A percentile compares a stretch with the other conserved stretches of the same genome.
Conservation (phyloP, 2,797 vertebrate species). For the Hemibagrus guttatus region DNA sequence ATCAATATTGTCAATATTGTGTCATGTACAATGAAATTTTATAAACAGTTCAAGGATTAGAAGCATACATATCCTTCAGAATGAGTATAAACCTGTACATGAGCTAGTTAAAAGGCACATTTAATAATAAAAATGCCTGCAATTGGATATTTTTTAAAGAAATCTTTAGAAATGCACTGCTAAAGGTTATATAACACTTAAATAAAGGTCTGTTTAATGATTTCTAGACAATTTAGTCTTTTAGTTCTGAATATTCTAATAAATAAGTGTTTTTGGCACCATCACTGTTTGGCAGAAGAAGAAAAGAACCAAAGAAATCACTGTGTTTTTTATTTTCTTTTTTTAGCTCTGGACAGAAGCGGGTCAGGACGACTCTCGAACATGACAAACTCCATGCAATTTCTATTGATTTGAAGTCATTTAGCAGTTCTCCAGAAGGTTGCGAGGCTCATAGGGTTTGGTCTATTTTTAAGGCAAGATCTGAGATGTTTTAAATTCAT, state of each 20-base stretch:
- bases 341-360: not conserved
- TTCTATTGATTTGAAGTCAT: not conserved
- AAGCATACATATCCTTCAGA: not conserved
- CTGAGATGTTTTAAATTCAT: not conserved
- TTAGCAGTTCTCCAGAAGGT: not conserved
- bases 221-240: not conserved
- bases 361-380: not conserved
- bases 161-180: not conserved
- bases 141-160: no score
- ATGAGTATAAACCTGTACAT: not conserved
- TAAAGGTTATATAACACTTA: not conserved
- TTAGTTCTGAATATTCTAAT: not conserved
- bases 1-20: not conserved
- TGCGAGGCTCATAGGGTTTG: not conserved
- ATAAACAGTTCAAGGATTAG: not conserved
- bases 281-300: no score
- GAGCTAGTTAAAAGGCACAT: not conserved
- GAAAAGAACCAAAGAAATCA: not conserved
- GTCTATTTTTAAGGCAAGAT: not conserved
- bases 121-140: not conserved
- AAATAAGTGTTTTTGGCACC: not conserved
- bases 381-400: not conserved
- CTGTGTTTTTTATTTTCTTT: not conserved
- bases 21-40: not conserved
- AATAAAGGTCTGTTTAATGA: not conserved